Evolutionary conservation across 2,797 vertebrate genomes (phyloP).

Genomic region (Zalophus californianus): DNA sequence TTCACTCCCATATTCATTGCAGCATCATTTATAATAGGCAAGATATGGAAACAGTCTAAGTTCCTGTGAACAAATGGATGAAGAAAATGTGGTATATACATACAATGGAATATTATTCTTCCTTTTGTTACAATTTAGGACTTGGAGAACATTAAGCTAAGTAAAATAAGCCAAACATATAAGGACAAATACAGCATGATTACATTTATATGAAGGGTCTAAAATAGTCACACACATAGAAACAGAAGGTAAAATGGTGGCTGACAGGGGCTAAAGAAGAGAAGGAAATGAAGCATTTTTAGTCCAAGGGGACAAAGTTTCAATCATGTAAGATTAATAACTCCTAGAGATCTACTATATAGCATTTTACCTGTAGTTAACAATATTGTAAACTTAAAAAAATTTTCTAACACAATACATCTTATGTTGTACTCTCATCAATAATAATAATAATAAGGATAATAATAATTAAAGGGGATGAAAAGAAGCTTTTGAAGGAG

Average conservation of each 20-base stretch:
- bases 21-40: background rate
- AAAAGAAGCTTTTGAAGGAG: background rate
- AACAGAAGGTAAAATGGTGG: background rate
- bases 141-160: background rate
- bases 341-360: background rate
- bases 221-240: background rate
- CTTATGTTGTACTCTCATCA: background rate
- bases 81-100: background rate
- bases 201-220: background rate
- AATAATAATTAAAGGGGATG: background rate
- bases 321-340: background rate
- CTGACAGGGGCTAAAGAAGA: background rate
- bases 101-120: background rate
- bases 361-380: background rate
- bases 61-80: background rate
- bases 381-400: background rate
- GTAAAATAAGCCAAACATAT: background rate
- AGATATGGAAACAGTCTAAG: background rate
- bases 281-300: background rate
- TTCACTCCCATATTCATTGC: background rate
- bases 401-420: background rate
- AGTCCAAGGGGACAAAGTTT: background rate
- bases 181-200: background rate
- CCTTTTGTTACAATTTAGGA: background rate
- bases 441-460: background rate